Base-by-base conservation (phyloP, 2,797 vertebrate species). In the Macropodus opercularis region DNA sequence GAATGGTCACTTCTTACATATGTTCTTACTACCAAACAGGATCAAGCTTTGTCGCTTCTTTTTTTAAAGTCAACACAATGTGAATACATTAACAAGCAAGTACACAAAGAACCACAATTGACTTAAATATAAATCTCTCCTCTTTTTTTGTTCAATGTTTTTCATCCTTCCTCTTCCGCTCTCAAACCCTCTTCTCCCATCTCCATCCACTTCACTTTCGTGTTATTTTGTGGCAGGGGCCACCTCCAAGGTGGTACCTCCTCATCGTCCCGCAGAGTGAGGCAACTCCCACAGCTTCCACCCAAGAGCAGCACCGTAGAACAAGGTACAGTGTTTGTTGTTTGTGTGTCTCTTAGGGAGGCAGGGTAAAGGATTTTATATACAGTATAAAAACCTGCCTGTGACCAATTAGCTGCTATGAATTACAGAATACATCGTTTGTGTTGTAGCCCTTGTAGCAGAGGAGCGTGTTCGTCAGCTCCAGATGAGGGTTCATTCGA, bases 221-320 rank as follows among this genome's bases (percentile, higher is more conserved):
- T 43, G 8, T 68, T 64, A 9, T 52, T 68, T 44, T 60, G 26
- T 80, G 76, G 51, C 87, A 98, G 96, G 91, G 87, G 85, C 53
- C 93, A 93, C 76, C 93, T 91, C 61, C 93, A 94, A 86, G 91
- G 92, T 87, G 94, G 93, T 73, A 90, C 95, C 76, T 92, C 94
- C 63, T 93, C 93, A 59, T 92, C 93, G 57, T 87, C 86, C 54
- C 96, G 96, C 70, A 93, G 93, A 89, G 95, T 93, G 72, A 92
- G 97, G 72, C 97, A 98, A 62, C 95, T 99, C 57, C 97, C 97
- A 4, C 97, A 98, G 86, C 96, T 98, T 85, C 97, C 97, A 18
- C 90, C 96, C 75, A 94, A 96, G 88, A 97, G 95, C 86, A 92
- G 93, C 92, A 95, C 94, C 87, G 91, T 94, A 92, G 97, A 98